Evolutionary conservation across 2,113 vertebrate genomes (phyloP), one percentile per base, ranked within the genome.

Genomic region (Gopherus flavomarginatus): DNA sequence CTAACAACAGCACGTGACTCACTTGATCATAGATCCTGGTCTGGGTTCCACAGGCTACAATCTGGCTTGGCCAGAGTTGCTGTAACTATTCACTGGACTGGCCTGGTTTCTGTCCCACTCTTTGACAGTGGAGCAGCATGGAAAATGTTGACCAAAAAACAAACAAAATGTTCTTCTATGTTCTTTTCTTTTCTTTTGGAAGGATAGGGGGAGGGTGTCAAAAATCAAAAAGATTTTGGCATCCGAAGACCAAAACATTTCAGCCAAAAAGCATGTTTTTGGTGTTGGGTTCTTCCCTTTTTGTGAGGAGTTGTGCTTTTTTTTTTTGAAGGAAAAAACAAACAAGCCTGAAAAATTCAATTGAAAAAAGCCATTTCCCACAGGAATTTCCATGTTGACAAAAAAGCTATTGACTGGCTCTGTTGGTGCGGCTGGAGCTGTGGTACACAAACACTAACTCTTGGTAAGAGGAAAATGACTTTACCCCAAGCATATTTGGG

Each of bases 321-420:
- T 42, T 42, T 42, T 42, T 94, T 80, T 79, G 35, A 83, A 50
- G 0, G 0, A 49, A 69, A 92, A 53, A 59, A 38, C 14, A 59
- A 86, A 93, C 90, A 72, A 10, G 9, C 4, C 17, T 69, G 35
- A 69, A 19, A n/a, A 38, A 44, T 26, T 24, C 11, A 26, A 11
- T 19, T 87, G 85, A 95, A 96, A 95, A 57, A 87, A 94, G 86
- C 87, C 47, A 80, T 77, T 93, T 95, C 81, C 85, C 75, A 57
- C 50, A 75, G 44, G 53, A 94, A 89, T 13, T 6, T 38, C 86
- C 59, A 56, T 90, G 91, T 86, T 88, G 91, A 94, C 88, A 81
- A 7, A 19, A 75, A 44, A 7, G 38, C 2, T 1, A 7, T 17
- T 27, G 47, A 6, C 47, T 42, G 78, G 24, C 5, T 93, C 27